These are phyloP conservation scores for Sus scrofa DNA, from an alignment of 2,113 vertebrate species.

Conservation along the genomic window DNA sequence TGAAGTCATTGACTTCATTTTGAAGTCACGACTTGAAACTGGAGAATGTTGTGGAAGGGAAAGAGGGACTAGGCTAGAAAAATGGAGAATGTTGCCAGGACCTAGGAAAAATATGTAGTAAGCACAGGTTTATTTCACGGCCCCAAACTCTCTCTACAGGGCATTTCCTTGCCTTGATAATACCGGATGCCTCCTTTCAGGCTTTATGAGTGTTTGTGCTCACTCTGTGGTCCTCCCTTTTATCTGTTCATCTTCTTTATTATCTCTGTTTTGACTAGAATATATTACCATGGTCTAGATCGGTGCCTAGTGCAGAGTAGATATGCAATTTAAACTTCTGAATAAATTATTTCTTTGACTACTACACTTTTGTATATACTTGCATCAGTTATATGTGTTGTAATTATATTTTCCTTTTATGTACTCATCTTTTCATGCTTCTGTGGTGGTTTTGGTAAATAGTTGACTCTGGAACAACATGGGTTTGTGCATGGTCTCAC, in stretches of 20 bases:
- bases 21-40: neutral
- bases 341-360: neutral
- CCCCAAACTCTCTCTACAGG: neutral
- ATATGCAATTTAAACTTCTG: neutral
- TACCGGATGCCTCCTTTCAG: neutral
- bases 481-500: neutral
- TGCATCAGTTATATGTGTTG: neutral
- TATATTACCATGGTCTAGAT: neutral
- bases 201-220: neutral
- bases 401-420: conserved; percentile 11
- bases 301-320: neutral
- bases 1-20: conserved; percentile 22
- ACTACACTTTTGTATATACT: neutral
- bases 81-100: neutral
- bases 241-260: neutral
- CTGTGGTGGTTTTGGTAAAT: neutral
- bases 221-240: neutral
- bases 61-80: neutral
- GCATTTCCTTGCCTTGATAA: neutral
- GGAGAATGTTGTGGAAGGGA: neutral
- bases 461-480: neutral
- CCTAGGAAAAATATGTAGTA: neutral
- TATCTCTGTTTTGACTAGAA: neutral
- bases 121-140: neutral
- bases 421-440: neutral